These are phyloP conservation scores for Holothuria glaberrima DNA, from an alignment of 35 echinoderm and acorn worm genomes.

Conservation along the genomic window DNA sequence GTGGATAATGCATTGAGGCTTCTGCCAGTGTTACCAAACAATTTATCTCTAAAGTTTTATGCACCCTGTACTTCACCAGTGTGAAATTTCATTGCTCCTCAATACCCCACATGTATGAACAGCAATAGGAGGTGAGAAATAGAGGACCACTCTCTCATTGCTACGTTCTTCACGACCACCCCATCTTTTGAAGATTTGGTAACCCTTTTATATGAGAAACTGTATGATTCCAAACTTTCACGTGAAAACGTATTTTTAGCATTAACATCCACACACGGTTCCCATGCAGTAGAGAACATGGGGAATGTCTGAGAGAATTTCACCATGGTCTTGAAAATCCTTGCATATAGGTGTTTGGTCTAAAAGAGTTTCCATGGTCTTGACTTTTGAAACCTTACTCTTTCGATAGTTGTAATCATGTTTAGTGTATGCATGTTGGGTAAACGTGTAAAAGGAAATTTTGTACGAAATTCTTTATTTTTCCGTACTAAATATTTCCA, in stretches of 20 bases:
- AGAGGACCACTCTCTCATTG: not conserved
- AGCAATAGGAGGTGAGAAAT: not conserved
- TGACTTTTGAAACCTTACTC: not conserved
- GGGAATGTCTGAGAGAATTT: not conserved
- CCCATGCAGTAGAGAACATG: not conserved
- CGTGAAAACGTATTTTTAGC: not conserved
- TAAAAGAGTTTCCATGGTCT: slow-evolving; percentile 5
- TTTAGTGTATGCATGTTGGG: not conserved
- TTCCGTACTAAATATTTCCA: slow-evolving; percentile 7
- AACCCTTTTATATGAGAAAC: not conserved
- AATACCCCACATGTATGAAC: not conserved
- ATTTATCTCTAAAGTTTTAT: slow-evolving; percentile 12
- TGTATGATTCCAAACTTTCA: slow-evolving; percentile 5
- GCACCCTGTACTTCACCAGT: not conserved
- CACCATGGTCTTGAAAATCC: slow-evolving; percentile 3
- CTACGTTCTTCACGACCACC: not conserved
- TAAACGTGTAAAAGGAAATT: not conserved
- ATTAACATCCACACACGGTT: not conserved
- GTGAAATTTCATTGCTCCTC: slow-evolving; percentile 2
- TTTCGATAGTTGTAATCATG: not conserved
- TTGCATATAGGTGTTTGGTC: not conserved
- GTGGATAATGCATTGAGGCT: not conserved
- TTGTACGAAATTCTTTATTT: slow-evolving; percentile 16
- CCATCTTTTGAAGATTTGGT: not conserved
- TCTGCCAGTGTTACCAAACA: not conserved